Percentiles rank a stretch among this genome's conserved stretches.
These are phyloP conservation scores for Coleophora deauratella DNA, from an alignment of 2,888 invertebrate species.

Conservation along the genomic window DNA sequence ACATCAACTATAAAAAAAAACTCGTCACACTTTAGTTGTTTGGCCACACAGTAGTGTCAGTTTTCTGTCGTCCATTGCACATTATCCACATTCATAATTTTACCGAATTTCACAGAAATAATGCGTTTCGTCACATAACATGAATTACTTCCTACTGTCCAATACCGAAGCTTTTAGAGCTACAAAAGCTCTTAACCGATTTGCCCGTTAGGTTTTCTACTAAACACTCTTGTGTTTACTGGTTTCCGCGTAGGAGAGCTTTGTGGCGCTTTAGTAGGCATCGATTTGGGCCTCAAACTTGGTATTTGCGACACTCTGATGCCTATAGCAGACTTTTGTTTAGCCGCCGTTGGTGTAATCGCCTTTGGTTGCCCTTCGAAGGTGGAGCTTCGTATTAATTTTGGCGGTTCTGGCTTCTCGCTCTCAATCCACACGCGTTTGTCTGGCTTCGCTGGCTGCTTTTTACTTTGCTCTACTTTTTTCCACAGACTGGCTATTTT, in stretches of 20 bases:
- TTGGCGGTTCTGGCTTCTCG: constrained; percentile 48
- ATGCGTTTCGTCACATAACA: too few relatives aligned
- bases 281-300: constrained; percentile 46
- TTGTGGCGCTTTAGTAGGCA: constrained; percentile 29
- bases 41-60: too few relatives aligned
- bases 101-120: too few relatives aligned
- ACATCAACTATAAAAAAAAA: too few relatives aligned
- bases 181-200: too few relatives aligned
- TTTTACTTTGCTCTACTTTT: constrained; percentile 81
- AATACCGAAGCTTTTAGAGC: too few relatives aligned
- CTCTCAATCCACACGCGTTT: constrained; percentile 76
- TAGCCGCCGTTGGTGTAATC: constrained; percentile 44
- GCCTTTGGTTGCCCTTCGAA: constrained; percentile 74
- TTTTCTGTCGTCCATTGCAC: too few relatives aligned
- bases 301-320: constrained; percentile 63
- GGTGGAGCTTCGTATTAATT: constrained; percentile 76
- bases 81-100: too few relatives aligned
- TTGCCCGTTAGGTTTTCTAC: constrained; percentile 42
- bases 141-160: too few relatives aligned
- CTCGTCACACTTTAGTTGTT: too few relatives aligned
- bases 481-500: constrained; percentile 89
- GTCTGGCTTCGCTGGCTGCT: constrained; percentile 72
- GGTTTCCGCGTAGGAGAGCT: constrained; percentile 33
- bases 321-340: constrained; percentile 64
- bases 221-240: constrained; percentile 34